Percentiles rank a stretch among this genome's conserved stretches.
These are phyloP conservation scores for Coccyzus lansbergi DNA, from an alignment of 2,797 vertebrate species.

Conservation along the genomic window DNA sequence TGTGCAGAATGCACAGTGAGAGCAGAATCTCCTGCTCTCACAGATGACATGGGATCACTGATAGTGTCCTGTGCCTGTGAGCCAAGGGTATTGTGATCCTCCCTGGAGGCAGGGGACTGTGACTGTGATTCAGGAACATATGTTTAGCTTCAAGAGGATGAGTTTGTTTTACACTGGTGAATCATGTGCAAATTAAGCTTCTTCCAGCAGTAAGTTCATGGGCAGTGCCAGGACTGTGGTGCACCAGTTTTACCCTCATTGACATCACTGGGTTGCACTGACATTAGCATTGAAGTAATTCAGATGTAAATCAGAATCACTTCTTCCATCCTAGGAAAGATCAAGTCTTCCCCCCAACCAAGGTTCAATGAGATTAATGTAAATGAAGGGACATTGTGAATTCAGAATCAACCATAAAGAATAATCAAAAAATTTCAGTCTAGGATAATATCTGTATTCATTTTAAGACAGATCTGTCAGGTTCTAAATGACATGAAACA, in stretches of 20 bases:
- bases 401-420: neutral
- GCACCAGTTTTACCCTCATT: neutral
- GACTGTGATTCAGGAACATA: neutral
- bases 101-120: neutral
- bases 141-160: neutral
- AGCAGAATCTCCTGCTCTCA: neutral
- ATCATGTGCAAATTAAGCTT: neutral
- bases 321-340: neutral
- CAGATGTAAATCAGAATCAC: neutral
- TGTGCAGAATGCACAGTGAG: neutral
- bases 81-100: neutral
- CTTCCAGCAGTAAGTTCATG: neutral
- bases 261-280: neutral
- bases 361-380: neutral
- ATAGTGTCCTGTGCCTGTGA: neutral
- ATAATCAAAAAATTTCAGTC: neutral
- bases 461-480: constrained; percentile 1
- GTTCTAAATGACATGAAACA: constrained; percentile 19
- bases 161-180: neutral
- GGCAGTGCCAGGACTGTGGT: neutral
- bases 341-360: neutral
- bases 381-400: neutral
- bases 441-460: neutral
- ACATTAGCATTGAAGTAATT: neutral
- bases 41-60: accelerated